Base-by-base conservation (phyloP, 2,797 vertebrate species). In the Acipenser ruthenus region DNA sequence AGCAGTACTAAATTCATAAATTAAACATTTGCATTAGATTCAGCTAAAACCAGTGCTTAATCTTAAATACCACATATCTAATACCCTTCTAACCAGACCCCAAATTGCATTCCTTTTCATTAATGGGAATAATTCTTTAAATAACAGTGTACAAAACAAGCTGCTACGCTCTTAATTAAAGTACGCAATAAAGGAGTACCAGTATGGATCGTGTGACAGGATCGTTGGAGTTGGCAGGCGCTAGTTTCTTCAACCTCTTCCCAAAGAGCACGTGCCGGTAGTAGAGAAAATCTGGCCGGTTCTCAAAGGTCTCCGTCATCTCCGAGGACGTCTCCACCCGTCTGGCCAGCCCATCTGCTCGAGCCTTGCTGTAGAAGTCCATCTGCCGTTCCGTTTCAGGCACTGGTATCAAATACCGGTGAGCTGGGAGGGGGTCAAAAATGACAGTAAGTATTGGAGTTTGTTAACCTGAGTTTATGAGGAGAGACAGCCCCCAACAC, bases 251-350 rank as follows among this genome's bases (percentile, higher is more conserved):
- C 4, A 65, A n/a, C 62, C 73, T 73, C 47, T 69, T 68, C 0
- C 77, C 73, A 0, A 93, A 93, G 12, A 71, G 6, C 0, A 70
- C 52, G 0, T 86, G 85, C 6, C 90, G 86, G 71, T 77, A 71
- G 66, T 74, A 79, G 2, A 98, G 91, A 74, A 91, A 88, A 81
- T 99, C 94, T 0, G 71, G 6, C 0, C 94, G 85, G 0, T 82
- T 82, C 12, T 80, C 4, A 0, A 91, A 99, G 68, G 71, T 77
- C 77, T 97, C 92, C 0, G 70, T 87, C 85, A 95, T 88, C 12
- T 89, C 82, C 0, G 2, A 13, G 0, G 80, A 69, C 0, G 66
- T 82, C 74, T 91, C 84, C 15, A 80, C 73, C 7, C 91, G 80
- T 65, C 80, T 84, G 69, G 85, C 67, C 71, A 99, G 81, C 8